phyloP scores from a whole-genome alignment of 2,888 invertebrate genomes.

The Stegana nigrithorax region DNA sequence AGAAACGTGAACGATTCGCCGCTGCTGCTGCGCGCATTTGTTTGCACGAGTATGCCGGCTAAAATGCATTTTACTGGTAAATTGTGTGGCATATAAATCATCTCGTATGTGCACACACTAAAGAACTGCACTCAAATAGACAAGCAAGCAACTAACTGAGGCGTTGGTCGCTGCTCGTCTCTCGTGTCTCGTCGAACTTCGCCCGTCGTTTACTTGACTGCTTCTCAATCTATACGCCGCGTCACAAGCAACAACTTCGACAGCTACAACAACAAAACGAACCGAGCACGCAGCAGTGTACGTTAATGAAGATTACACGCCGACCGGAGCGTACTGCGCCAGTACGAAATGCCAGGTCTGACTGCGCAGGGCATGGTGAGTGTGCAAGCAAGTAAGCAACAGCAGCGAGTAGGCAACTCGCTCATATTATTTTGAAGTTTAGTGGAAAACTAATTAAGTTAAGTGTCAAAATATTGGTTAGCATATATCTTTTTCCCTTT shows the following conservation, averaged over 20 bases:
- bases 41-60: slow-evolving; percentile 35
- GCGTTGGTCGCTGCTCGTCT: background rate
- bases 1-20: slow-evolving; percentile 25
- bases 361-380: slow-evolving; percentile 29
- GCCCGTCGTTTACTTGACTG: background rate
- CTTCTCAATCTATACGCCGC: background rate
- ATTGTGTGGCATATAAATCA: slow-evolving; percentile 33
- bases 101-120: no score
- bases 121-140: slow-evolving; percentile 16
- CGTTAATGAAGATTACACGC: slow-evolving; percentile 16
- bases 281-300: slow-evolving; percentile 5
- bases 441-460: slow-evolving; percentile 15
- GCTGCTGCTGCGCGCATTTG: slow-evolving; percentile 15
- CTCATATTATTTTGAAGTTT: background rate
- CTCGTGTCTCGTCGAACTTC: no score
- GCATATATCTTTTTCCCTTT: no score
- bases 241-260: background rate
- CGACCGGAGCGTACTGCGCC: no score
- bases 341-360: no score
- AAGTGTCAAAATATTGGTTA: slow-evolving; percentile 14
- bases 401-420: slow-evolving; percentile 3
- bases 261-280: background rate
- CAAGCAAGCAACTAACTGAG: slow-evolving; percentile 4
- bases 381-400: slow-evolving; percentile 9
- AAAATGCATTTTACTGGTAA: slow-evolving; percentile 50